These are phyloP conservation scores for Macroglossus sobrinus DNA, from an alignment of 2,113 vertebrate species.

Conservation along the genomic window DNA sequence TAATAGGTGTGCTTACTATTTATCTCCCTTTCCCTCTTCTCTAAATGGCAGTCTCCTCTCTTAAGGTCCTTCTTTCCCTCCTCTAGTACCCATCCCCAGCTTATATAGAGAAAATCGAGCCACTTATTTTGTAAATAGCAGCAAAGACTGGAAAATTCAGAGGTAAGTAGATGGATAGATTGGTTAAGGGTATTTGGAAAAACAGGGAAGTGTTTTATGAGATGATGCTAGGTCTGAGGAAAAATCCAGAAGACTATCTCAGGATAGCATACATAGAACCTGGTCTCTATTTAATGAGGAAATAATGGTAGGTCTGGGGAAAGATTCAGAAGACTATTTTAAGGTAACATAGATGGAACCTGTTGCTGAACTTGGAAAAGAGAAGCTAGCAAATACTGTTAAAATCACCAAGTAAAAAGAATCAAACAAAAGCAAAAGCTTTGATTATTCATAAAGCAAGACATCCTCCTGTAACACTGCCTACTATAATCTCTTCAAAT, in stretches of 20 bases:
- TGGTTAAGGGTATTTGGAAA: neutral
- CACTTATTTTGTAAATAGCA: neutral
- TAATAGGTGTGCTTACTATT: neutral
- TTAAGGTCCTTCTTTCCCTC: neutral
- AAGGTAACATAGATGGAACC: neutral
- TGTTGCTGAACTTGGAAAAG: neutral
- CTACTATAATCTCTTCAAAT: neutral
- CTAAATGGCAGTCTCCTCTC: neutral
- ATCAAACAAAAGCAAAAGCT: neutral
- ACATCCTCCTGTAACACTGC: neutral
- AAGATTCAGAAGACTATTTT: neutral
- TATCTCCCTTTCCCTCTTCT: neutral
- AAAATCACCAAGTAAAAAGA: neutral
- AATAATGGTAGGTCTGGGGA: neutral
- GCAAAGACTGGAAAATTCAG: neutral
- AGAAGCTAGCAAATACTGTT: neutral
- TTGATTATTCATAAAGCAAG: neutral
- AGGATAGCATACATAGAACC: neutral
- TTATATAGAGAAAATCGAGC: neutral
- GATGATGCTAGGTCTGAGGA: neutral
- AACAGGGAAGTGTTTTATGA: neutral
- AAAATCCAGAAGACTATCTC: neutral
- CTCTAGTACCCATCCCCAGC: neutral
- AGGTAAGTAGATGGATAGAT: neutral
- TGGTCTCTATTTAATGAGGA: neutral